Conservation (phyloP, 1,140 invertebrate species). For the Zophobas atratus region DNA sequence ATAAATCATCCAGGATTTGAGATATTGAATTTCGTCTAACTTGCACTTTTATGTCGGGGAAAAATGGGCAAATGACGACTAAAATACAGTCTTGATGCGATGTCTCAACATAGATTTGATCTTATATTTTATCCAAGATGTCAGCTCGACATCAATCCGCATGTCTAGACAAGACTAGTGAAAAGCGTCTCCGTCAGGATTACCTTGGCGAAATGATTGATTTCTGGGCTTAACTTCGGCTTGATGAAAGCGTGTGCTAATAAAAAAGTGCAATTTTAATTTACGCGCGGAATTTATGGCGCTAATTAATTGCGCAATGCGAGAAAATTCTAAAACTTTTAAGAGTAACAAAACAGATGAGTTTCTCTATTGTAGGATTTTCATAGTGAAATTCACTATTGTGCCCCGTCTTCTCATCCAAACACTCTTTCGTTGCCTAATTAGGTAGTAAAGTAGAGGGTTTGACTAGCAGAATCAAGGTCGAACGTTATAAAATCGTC, state of each 20-base stretch:
- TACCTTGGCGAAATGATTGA: constrained; percentile 32
- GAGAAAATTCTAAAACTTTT: too few relatives aligned
- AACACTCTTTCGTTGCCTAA: too few relatives aligned
- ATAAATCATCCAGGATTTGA: constrained; percentile 7
- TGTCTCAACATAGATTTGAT: constrained; percentile 33
- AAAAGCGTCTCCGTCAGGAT: constrained; percentile 16
- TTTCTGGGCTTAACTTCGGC: constrained; percentile 16
- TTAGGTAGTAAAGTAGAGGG: too few relatives aligned
- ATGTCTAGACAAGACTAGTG: constrained; percentile 21
- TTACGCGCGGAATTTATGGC: neutral
- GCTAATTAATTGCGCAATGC: too few relatives aligned
- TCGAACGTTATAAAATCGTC: too few relatives aligned
- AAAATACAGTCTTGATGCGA: constrained; percentile 4
- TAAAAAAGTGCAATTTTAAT: constrained; percentile 3
- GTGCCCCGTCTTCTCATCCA: too few relatives aligned
- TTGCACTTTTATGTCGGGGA: neutral
- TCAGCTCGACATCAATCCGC: constrained; percentile 38
- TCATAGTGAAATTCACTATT: too few relatives aligned
- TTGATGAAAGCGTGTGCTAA: constrained; percentile 10
- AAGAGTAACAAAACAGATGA: too few relatives aligned
- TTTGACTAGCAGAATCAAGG: too few relatives aligned
- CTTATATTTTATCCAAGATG: constrained; percentile 42
- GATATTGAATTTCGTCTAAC: constrained; percentile 10
- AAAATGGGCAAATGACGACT: neutral
- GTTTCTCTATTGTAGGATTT: too few relatives aligned